A percentile compares a stretch with the other conserved stretches of the same genome.
Conservation (phyloP, 2,797 vertebrate species). For the Hydrocynus forskahlii region DNA sequence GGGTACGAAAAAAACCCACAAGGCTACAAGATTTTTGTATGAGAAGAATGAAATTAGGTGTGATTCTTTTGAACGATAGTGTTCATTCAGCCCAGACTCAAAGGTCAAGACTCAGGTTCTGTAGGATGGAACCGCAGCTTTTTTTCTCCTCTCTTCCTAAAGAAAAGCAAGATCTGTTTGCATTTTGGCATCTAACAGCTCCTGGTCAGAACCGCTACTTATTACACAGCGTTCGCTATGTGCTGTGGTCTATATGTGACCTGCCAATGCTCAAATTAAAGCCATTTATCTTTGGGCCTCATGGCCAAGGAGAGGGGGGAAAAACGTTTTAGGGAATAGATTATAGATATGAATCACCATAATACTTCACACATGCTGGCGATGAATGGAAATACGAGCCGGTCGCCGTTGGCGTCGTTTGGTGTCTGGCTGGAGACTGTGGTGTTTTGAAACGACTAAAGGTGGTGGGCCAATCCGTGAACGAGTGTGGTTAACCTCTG, state of each 20-base stretch:
- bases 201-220: constrained; percentile 5
- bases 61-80: not conserved
- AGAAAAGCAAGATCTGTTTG: not conserved
- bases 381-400: constrained; percentile 36
- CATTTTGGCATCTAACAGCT: constrained; percentile 11
- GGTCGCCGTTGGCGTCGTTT: constrained; percentile 17
- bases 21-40: not conserved
- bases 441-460: constrained; percentile 43
- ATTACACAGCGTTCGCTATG: not conserved
- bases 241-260: constrained; percentile 47
- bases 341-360: constrained; percentile 55
- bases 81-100: not conserved
- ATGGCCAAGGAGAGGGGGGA: constrained; percentile 31
- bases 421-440: constrained; percentile 38
- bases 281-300: constrained; percentile 47
- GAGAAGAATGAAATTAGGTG: not conserved
- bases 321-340: constrained; percentile 48
- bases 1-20: no score
- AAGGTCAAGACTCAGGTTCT: not conserved
- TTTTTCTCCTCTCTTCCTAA: not conserved
- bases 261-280: constrained; percentile 51
- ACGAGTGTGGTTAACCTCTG: constrained; percentile 38
- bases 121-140: constrained; percentile 12
- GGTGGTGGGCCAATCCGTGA: constrained; percentile 35
- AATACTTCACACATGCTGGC: constrained; percentile 39